These are phyloP conservation scores for Drosophila multiciliata DNA, from an alignment of 2,888 invertebrate genomes.

Conservation along the genomic window DNA sequence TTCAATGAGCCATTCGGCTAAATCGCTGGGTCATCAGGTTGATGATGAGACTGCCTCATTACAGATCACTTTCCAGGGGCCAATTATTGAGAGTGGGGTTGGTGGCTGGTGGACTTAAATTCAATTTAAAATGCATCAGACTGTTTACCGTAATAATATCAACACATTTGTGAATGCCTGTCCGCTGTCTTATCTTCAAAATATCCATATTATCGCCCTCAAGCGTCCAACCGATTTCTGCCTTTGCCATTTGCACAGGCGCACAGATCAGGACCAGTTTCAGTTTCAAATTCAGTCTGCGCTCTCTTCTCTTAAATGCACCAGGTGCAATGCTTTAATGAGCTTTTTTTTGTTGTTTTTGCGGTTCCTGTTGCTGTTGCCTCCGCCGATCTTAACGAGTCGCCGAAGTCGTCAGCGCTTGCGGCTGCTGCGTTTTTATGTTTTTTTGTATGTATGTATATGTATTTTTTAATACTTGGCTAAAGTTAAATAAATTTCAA, in stretches of 20 bases:
- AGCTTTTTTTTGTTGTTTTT: slow-evolving; percentile 61
- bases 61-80: slow-evolving; percentile 40
- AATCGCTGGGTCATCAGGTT: slow-evolving; percentile 57
- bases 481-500: slow-evolving; percentile 59
- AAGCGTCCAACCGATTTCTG: slow-evolving; percentile 43
- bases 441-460: neutral
- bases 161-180: slow-evolving; percentile 70
- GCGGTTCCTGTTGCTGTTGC: slow-evolving; percentile 12
- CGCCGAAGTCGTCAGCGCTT: slow-evolving; percentile 40
- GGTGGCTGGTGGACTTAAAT: slow-evolving; percentile 57
- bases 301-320: slow-evolving; percentile 27
- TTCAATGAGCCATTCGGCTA: slow-evolving; percentile 66
- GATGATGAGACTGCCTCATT: slow-evolving; percentile 54
- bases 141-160: slow-evolving; percentile 80
- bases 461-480: slow-evolving; percentile 32
- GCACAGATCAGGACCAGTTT: slow-evolving; percentile 20
- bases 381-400: slow-evolving; percentile 51
- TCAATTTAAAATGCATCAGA: slow-evolving; percentile 79
- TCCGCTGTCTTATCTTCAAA: slow-evolving; percentile 40
- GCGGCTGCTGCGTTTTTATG: slow-evolving; percentile 51
- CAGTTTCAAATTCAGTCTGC: slow-evolving; percentile 31
- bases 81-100: slow-evolving; percentile 65
- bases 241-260: slow-evolving; percentile 26
- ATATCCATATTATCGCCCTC: slow-evolving; percentile 51
- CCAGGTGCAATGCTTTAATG: slow-evolving; percentile 79